Percentiles rank a stretch among this genome's conserved stretches.
These are phyloP conservation scores for Hypothenemus hampei DNA, from an alignment of 1,140 invertebrate genomes.

Conservation along the genomic window DNA sequence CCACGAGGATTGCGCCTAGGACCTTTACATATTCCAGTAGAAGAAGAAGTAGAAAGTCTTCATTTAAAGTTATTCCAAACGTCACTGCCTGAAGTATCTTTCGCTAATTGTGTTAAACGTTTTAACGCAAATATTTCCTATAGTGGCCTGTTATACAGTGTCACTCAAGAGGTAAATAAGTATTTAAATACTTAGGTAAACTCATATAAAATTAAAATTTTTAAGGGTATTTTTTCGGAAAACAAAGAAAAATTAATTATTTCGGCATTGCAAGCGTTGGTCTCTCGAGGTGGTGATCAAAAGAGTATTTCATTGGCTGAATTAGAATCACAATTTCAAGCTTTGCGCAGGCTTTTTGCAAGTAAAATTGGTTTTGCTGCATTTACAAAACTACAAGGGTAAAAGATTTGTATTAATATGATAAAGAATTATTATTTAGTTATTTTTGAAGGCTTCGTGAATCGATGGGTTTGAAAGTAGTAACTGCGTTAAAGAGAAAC, in stretches of 20 bases:
- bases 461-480: conserved; percentile 86
- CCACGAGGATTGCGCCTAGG: conserved; percentile 81
- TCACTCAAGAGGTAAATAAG: conserved; percentile 86
- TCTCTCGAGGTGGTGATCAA: conserved; percentile 67
- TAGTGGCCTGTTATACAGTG: conserved; percentile 92
- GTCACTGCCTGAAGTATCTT: conserved; percentile 52
- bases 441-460: conserved; percentile 68
- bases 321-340: conserved; percentile 91
- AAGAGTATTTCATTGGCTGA: conserved; percentile 58
- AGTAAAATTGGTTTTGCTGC: conserved; percentile 97
- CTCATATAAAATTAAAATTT: no score
- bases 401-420: conserved; percentile 32
- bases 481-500: conserved; percentile 84
- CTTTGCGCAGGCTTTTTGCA: conserved; percentile 85
- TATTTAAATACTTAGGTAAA: no score
- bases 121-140: conserved; percentile 99
- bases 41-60: conserved; percentile 91
- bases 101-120: conserved; percentile 72
- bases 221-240: conserved; percentile 89
- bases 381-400: conserved; percentile 87
- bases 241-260: conserved; percentile 97
- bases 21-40: conserved; percentile 80
- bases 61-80: conserved; percentile 77
- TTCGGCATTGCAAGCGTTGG: conserved; percentile 68
- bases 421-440: neutral